Conservation (phyloP, 2,797 vertebrate species). For the Gallirallus australis region DNA sequence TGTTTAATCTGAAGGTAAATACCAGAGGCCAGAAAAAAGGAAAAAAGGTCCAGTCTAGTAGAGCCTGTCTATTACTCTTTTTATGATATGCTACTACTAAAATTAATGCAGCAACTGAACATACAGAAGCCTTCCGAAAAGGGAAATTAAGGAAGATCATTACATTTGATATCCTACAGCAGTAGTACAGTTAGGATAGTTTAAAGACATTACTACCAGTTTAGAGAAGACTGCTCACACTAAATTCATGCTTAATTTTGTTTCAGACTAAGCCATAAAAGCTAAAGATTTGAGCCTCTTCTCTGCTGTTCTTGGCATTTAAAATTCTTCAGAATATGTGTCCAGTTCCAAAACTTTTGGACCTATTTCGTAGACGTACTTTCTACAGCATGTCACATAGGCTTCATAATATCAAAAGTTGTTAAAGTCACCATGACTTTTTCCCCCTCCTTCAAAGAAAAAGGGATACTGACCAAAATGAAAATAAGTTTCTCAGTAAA, state of each 20-base stretch:
- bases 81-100: background rate
- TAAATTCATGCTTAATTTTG: background rate
- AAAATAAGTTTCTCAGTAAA: background rate
- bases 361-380: background rate
- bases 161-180: background rate
- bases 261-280: background rate
- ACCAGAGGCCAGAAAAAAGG: background rate
- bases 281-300: background rate
- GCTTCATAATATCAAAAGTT: background rate
- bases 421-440: background rate
- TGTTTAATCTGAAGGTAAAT: background rate
- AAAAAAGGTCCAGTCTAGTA: background rate
- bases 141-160: background rate
- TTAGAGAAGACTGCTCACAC: background rate
- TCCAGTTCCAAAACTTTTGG: background rate
- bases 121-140: background rate
- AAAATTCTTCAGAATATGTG: too few relatives aligned
- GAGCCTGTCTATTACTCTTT: background rate
- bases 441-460: background rate
- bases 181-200: background rate
- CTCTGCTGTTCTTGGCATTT: too few relatives aligned
- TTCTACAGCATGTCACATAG: background rate
- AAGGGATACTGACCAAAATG: background rate
- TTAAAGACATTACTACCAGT: background rate
- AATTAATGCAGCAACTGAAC: background rate